Conservation (phyloP, 2,113 vertebrate species). For the Naja naja region DNA sequence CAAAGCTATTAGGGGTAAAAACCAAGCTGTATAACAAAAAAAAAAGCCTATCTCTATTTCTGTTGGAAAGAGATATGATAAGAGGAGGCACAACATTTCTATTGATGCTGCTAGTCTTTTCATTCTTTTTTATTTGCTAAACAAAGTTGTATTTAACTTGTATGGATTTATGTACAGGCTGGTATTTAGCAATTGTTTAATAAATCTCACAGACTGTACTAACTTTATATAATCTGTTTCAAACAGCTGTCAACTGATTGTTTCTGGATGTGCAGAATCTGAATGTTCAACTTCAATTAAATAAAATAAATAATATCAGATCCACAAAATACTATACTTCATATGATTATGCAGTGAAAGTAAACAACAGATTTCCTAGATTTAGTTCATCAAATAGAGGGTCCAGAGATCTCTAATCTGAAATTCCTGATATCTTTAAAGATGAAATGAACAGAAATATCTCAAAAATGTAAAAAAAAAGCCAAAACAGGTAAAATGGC, state of each 20-base stretch:
- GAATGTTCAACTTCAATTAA: background rate
- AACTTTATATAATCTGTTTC: background rate
- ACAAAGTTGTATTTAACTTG: background rate
- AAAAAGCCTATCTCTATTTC: background rate
- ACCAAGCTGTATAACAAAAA: background rate
- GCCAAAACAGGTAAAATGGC: background rate
- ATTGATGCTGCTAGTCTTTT: background rate
- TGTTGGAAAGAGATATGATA: background rate
- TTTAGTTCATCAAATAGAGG: background rate
- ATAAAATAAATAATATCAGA: background rate
- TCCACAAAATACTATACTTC: background rate
- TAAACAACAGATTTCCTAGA: background rate
- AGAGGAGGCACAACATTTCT: background rate
- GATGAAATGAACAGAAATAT: background rate
- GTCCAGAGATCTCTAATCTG: background rate
- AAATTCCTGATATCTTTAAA: background rate
- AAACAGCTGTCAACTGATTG: background rate
- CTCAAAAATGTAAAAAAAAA: background rate
- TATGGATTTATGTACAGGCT: background rate
- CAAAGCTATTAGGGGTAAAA: background rate
- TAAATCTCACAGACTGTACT: background rate
- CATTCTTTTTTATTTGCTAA: background rate
- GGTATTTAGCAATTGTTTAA: background rate
- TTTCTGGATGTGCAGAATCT: background rate
- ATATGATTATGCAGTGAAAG: background rate